phyloP scores from a whole-genome alignment of 2,797 vertebrate species.

The Anguilla pacifica region DNA sequence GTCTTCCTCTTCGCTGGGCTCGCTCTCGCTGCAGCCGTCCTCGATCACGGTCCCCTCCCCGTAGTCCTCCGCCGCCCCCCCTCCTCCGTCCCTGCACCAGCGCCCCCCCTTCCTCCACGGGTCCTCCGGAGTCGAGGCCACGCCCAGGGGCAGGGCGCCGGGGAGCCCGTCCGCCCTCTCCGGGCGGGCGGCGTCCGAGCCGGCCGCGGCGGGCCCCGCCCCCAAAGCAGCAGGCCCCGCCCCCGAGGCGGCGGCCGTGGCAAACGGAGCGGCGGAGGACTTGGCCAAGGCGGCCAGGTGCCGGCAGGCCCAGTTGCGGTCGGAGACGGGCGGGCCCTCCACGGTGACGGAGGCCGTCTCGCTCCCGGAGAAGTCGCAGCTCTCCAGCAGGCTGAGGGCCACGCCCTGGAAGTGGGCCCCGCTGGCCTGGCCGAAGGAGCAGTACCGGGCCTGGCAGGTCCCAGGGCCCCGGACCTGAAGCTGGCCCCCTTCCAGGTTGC shows the following conservation, averaged over 20 bases:
- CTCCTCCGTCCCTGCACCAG: slow-evolving; percentile 52
- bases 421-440: slow-evolving; percentile 87
- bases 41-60: slow-evolving; percentile 70
- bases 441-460: slow-evolving; percentile 90
- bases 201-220: slow-evolving; percentile 29
- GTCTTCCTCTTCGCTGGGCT: slow-evolving; percentile 75
- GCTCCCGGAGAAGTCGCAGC: slow-evolving; percentile 88
- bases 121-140: slow-evolving; percentile 63
- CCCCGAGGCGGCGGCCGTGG: slow-evolving; percentile 26
- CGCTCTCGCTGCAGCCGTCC: slow-evolving; percentile 76
- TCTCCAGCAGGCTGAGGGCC: slow-evolving; percentile 84
- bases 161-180: slow-evolving; percentile 37
- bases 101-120: slow-evolving; percentile 65
- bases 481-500: slow-evolving; percentile 88
- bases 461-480: slow-evolving; percentile 85
- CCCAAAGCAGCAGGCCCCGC: slow-evolving; percentile 31
- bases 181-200: slow-evolving; percentile 26
- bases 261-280: slow-evolving; percentile 60
- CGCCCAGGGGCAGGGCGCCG: slow-evolving; percentile 50
- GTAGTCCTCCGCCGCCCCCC: slow-evolving; percentile 48
- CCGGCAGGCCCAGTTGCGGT: slow-evolving; percentile 90
- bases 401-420: slow-evolving; percentile 81
- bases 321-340: slow-evolving; percentile 82
- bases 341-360: slow-evolving; percentile 86
- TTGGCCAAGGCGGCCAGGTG: slow-evolving; percentile 79